These are phyloP conservation scores for Hydrophis major DNA, from an alignment of 2,797 vertebrate species.

Conservation along the genomic window DNA sequence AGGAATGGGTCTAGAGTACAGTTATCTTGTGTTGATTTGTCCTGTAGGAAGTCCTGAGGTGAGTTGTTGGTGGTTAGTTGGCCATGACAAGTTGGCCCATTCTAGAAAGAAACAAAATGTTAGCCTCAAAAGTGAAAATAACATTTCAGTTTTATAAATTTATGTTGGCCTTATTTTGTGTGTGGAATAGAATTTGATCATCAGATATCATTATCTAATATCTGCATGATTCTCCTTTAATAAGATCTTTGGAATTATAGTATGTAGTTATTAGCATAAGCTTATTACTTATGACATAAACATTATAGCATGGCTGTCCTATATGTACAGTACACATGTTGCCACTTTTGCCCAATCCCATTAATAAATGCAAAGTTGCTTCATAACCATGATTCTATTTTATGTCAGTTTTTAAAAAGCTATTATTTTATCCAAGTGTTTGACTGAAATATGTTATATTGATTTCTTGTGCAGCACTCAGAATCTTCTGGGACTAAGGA, in stretches of 20 bases:
- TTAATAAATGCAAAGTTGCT: not conserved
- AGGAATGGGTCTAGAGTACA: not conserved
- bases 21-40: too few relatives aligned
- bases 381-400: not conserved
- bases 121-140: not conserved
- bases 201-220: not conserved
- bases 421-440: not conserved
- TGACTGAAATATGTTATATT: not conserved
- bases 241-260: constrained; percentile 39
- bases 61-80: not conserved
- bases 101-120: not conserved
- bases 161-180: not conserved
- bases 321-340: not conserved
- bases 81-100: not conserved
- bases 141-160: not conserved
- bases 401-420: not conserved
- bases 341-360: not conserved
- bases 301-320: not conserved
- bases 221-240: constrained; percentile 15
- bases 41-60: too few relatives aligned
- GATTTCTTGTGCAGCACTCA: not conserved
- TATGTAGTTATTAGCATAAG: not conserved
- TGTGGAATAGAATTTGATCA: not conserved
- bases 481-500: not conserved
- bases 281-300: not conserved